Evolutionary conservation across 2,113 vertebrate genomes (phyloP).

Genomic region (Heterotis niloticus): DNA sequence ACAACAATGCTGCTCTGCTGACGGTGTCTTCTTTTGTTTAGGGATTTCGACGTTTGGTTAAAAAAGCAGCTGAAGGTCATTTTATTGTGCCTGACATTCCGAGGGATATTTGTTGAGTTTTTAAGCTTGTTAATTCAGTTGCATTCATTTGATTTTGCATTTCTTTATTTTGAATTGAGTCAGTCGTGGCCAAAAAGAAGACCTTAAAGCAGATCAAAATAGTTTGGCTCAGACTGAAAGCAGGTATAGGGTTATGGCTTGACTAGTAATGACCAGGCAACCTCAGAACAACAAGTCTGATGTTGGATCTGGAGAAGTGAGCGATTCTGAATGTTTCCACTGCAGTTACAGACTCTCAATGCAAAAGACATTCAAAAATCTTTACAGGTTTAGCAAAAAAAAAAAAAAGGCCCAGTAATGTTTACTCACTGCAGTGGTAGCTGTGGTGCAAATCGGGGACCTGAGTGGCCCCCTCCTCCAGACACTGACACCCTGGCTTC

Average conservation of each 20-base stretch:
- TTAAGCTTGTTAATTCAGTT: slow-evolving; percentile 1
- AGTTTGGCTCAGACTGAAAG: neutral
- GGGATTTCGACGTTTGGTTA: neutral
- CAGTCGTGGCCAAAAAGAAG: neutral
- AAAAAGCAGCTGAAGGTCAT: neutral
- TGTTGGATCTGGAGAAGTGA: neutral
- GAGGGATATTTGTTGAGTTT: neutral
- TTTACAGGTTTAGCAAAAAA: too few species aligned
- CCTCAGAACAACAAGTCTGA: slow-evolving; percentile 11
- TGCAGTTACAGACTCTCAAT: neutral
- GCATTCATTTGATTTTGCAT: neutral
- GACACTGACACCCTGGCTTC: too few species aligned
- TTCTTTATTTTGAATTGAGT: too few species aligned
- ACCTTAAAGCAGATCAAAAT: slow-evolving; percentile 11
- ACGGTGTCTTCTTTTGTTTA: neutral
- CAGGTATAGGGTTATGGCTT: neutral
- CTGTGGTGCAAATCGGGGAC: too few species aligned
- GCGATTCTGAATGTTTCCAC: too few species aligned
- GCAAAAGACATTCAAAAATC: too few species aligned
- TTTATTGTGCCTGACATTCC: neutral
- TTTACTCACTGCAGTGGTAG: too few species aligned
- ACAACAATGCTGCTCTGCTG: neutral
- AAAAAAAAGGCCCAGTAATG: too few species aligned
- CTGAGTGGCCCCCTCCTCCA: too few species aligned
- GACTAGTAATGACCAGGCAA: neutral